Base-by-base conservation (phyloP, 2,888 invertebrate genomes). In the Alsophila aescularia region DNA sequence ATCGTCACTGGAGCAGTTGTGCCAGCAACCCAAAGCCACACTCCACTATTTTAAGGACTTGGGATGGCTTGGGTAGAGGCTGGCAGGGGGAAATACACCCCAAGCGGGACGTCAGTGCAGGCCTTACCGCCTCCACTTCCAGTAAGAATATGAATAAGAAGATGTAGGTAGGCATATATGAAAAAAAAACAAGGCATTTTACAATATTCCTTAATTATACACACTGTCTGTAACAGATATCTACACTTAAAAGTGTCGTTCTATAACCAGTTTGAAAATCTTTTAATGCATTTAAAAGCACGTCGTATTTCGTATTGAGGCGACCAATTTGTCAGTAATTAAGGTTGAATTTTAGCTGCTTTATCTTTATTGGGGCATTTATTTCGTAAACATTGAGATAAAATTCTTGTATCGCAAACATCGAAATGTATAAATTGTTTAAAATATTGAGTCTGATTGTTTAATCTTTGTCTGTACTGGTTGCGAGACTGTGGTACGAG, bases 251-350 rank as follows among this genome's bases (percentile, higher is more conserved):
- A 50, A 34, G 29, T 54, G 45, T 50, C 31, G 24, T 40, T 49
- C 14, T 40, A 64, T 44, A 68, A 57, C 62, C 57, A 43, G 60
- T 60, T 52, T 52, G 18, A 56, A 60, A 64, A 55, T 56, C 45
- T 65, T 62, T 73, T 69, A 72, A 75, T 70, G 70, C 53, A 59
- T 72, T 68, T 72, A 59, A 61, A 66, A 58, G 64, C 60, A 63
- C 66, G 45, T 65, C 70, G 65, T 75, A 73, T 70, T 73, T 78
- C 72, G 69, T 66, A 62, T 68, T 65, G 59, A 70, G 61, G 64
- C 57, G 66, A 70, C 72, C 79, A 81, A 83, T 85, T 85, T 83
- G 83, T 85, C 81, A 79, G 74, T 81, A 83, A 83, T 84, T 82
- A 85, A 70, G 66, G 65, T 68, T 45, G 65, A 66, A 64, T 71